Percentiles rank a stretch among this genome's conserved stretches.
These are phyloP conservation scores for Atractosteus spatula DNA, from an alignment of 2,113 vertebrate species.

Conservation along the genomic window DNA sequence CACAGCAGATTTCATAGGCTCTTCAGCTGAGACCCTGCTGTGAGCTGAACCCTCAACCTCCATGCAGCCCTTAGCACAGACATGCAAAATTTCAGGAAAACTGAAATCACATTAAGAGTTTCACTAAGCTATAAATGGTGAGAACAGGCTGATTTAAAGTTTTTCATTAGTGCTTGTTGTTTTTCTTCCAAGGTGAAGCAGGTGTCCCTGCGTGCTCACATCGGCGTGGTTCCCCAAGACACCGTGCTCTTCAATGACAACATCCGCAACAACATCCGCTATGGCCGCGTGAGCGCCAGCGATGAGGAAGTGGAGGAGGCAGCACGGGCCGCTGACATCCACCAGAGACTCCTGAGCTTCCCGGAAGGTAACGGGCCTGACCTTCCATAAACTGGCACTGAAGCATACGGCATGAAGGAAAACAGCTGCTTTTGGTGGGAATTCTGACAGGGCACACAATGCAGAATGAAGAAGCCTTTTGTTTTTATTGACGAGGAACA, in stretches of 20 bases:
- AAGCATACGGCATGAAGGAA: neutral
- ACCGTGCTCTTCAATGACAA: constrained; percentile 94
- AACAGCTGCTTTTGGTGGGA: neutral
- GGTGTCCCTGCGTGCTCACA: constrained; percentile 78
- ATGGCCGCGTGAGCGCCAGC: constrained; percentile 76
- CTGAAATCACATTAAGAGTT: too few species aligned
- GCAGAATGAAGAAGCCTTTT: too few species aligned
- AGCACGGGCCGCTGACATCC: constrained; percentile 84
- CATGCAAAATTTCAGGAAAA: too few species aligned
- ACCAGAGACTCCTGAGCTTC: constrained; percentile 80
- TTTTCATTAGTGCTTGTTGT: neutral
- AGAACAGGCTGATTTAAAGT: neutral
- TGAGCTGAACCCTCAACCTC: too few species aligned
- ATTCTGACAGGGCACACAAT: too few species aligned
- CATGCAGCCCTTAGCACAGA: too few species aligned
- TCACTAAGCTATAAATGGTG: too few species aligned
- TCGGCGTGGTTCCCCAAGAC: constrained; percentile 95
- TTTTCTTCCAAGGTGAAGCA: constrained; percentile 78
- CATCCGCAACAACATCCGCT: constrained; percentile 89
- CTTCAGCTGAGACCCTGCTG: too few species aligned
- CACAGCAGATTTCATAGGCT: too few species aligned
- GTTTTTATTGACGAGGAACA: too few species aligned
- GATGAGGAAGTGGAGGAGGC: constrained; percentile 86
- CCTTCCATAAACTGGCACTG: too few species aligned
- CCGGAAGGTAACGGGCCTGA: constrained; percentile 72